phyloP scores from a whole-genome alignment of 2,113 vertebrate species.

The Scophthalmus maximus region DNA sequence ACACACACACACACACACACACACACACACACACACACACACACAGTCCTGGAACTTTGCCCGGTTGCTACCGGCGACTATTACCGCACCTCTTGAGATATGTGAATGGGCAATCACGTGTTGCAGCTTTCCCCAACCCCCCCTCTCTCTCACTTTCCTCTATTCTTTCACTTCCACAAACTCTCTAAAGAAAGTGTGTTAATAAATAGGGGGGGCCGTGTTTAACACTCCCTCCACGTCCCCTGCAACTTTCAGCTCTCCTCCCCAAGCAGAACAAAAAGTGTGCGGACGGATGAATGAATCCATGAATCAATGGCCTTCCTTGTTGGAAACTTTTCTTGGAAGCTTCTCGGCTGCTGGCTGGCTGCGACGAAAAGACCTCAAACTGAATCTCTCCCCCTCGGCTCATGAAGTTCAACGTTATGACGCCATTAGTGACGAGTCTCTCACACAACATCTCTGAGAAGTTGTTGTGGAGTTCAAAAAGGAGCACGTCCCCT shows the following conservation, averaged over 20 bases:
- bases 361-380: too few species aligned
- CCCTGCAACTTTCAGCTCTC: constrained; percentile 26
- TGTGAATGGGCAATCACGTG: constrained; percentile 77
- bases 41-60: constrained; percentile 56
- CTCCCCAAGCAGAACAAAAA: constrained; percentile 40
- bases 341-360: too few species aligned
- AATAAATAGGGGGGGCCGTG: constrained; percentile 21
- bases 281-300: neutral
- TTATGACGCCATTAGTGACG: too few species aligned
- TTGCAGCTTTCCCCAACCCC: constrained; percentile 8
- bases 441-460: too few species aligned
- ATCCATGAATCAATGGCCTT: constrained; percentile 36
- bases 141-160: constrained; percentile 1
- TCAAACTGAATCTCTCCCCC: too few species aligned
- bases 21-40: constrained; percentile 28
- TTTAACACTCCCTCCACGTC: constrained; percentile 74
- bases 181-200: constrained; percentile 40
- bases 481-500: too few species aligned
- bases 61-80: constrained; percentile 72
- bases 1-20: constrained; percentile 23
- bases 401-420: too few species aligned
- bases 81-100: constrained; percentile 74
- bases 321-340: constrained; percentile 22
- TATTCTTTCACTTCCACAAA: constrained; percentile 33
- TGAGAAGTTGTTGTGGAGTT: too few species aligned